These are phyloP conservation scores for Philaenus spumarius DNA, from an alignment of 1,140 invertebrate species.

Conservation along the genomic window DNA sequence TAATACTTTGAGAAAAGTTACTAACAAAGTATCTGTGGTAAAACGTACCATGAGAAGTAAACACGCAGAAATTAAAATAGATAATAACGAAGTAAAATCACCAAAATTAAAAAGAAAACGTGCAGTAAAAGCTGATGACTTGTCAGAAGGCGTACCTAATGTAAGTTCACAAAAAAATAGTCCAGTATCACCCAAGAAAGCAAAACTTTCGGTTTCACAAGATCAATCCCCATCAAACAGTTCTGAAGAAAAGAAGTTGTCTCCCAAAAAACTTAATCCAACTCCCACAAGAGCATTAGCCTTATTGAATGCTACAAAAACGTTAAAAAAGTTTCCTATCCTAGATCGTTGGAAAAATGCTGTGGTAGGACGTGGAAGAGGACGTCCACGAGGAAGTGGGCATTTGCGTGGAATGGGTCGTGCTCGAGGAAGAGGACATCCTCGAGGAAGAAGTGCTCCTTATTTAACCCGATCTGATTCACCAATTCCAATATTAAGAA, in stretches of 20 bases:
- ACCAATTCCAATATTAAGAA: slow-evolving; percentile 14
- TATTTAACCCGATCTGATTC: slow-evolving; percentile 17
- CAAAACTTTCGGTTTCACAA: too few relatives aligned
- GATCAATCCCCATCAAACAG: too few relatives aligned
- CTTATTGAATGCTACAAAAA: not conserved
- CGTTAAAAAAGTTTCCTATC: not conserved
- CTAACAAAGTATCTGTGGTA: not conserved
- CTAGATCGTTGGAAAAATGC: slow-evolving; percentile 4
- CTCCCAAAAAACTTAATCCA: too few relatives aligned
- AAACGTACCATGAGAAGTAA: too few relatives aligned
- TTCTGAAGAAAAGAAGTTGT: too few relatives aligned
- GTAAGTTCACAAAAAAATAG: too few relatives aligned
- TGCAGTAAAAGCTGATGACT: too few relatives aligned
- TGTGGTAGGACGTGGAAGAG: not conserved
- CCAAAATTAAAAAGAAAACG: too few relatives aligned
- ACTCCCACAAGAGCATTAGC: not conserved
- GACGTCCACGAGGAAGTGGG: not conserved
- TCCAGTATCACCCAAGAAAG: too few relatives aligned
- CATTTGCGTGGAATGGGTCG: not conserved
- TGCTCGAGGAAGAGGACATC: not conserved
- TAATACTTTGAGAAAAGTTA: not conserved
- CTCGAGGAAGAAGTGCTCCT: not conserved
- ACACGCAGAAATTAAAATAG: too few relatives aligned
- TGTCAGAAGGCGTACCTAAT: too few relatives aligned
- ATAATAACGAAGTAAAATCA: too few relatives aligned